Conservation (phyloP, 2,888 invertebrate species). For the Zeuzera pyrina region DNA sequence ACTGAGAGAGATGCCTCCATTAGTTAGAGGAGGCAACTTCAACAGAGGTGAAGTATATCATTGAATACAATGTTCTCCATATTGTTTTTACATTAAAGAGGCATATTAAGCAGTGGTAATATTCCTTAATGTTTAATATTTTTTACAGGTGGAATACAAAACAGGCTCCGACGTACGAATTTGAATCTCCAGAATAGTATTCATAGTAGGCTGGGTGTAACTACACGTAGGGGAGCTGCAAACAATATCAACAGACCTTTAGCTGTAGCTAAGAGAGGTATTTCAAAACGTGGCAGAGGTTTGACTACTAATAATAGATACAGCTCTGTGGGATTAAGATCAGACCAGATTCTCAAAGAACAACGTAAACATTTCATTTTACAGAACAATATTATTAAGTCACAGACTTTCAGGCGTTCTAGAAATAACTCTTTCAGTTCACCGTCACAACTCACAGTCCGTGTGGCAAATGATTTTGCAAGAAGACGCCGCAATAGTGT, state of each 20-base stretch:
- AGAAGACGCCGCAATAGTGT: constrained; percentile 56
- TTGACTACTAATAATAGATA: constrained; percentile 46
- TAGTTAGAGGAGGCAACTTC: constrained; percentile 35
- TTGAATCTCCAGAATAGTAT: constrained; percentile 38
- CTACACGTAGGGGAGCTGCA: constrained; percentile 36
- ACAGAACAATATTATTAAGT: constrained; percentile 46
- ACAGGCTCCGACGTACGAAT: constrained; percentile 38
- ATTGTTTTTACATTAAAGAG: constrained; percentile 7
- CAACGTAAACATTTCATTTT: constrained; percentile 37
- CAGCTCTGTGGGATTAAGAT: constrained; percentile 56
- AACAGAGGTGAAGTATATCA: constrained; percentile 23
- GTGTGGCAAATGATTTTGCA: constrained; percentile 58
- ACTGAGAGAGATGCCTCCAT: constrained; percentile 34
- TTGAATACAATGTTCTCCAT: neutral
- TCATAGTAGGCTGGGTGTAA: constrained; percentile 54
- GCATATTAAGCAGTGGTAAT: neutral
- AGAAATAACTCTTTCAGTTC: constrained; percentile 43
- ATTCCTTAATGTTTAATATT: constrained; percentile 2
- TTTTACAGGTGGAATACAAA: constrained; percentile 39
- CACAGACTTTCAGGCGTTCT: constrained; percentile 63
- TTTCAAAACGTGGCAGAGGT: constrained; percentile 57
- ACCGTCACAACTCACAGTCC: constrained; percentile 54
- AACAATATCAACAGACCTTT: constrained; percentile 38
- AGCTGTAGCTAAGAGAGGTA: constrained; percentile 55
- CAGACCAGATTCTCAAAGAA: constrained; percentile 58